phyloP scores from a whole-genome alignment of 2,888 invertebrate species.

The Pyrrhosoma nymphula region DNA sequence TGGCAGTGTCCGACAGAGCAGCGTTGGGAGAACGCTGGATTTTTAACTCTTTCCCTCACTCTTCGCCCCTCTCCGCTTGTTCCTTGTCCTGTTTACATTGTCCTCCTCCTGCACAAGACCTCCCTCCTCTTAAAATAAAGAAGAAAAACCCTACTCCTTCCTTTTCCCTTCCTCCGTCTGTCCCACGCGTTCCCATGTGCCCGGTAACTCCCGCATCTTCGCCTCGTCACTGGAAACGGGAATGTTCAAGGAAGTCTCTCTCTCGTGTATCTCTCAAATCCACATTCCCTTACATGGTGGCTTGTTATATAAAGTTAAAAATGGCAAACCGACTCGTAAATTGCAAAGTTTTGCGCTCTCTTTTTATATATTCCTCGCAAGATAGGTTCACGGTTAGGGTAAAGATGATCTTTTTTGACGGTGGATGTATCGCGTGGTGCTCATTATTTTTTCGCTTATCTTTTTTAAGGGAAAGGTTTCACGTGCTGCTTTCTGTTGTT shows the following conservation, averaged over 20 bases:
- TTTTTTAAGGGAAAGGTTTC: neutral
- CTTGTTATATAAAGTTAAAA: neutral
- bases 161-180: neutral
- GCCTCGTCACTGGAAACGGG: neutral
- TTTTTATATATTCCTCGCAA: neutral
- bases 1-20: conserved; percentile 63
- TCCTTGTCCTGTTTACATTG: neutral
- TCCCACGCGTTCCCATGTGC: neutral
- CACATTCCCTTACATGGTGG: neutral
- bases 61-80: neutral
- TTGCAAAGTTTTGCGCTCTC: neutral
- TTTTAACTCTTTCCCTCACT: conserved; percentile 3
- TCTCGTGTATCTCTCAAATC: neutral
- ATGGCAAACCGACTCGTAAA: neutral
- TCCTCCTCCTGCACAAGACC: neutral
- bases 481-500: neutral
- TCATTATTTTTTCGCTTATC: neutral
- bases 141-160: neutral
- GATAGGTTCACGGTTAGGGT: neutral
- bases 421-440: neutral
- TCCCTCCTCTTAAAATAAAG: neutral
- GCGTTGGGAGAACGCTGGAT: neutral
- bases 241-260: neutral
- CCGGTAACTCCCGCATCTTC: neutral
- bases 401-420: neutral